Percentiles rank a stretch among this genome's conserved stretches.
These are phyloP conservation scores for Tenualosa thibaudeaui DNA, from an alignment of 2,797 vertebrate species.

Conservation along the genomic window DNA sequence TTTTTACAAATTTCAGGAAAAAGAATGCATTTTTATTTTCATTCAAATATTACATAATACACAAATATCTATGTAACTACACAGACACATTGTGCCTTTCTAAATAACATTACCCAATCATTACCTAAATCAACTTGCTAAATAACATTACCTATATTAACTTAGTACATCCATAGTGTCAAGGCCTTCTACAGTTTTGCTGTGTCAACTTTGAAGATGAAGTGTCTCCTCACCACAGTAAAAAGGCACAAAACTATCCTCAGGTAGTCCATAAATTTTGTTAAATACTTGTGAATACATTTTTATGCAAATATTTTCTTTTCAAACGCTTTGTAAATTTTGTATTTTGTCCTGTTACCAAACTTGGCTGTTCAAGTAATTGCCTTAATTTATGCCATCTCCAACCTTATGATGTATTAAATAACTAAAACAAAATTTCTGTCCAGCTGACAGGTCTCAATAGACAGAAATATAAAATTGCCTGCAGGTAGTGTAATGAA, in stretches of 20 bases:
- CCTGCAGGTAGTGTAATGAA: neutral
- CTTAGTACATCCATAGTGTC: neutral
- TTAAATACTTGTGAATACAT: slow-evolving; percentile 24
- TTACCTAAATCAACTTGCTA: too few species aligned
- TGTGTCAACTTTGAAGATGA: neutral
- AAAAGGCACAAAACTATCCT: slow-evolving; percentile 15
- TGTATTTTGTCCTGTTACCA: neutral
- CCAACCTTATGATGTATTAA: neutral
- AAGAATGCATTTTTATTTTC: neutral
- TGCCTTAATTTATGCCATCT: neutral
- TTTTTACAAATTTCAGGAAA: neutral
- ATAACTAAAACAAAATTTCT: neutral
- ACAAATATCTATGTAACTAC: neutral
- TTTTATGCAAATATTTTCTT: slow-evolving; percentile 10
- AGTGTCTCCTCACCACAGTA: neutral
- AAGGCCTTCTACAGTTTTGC: neutral
- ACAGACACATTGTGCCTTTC: neutral
- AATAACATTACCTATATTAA: neutral
- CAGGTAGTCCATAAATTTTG: neutral
- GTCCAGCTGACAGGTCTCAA: neutral
- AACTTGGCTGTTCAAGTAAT: neutral
- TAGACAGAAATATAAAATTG: neutral
- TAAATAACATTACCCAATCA: neutral
- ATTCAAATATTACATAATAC: neutral
- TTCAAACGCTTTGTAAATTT: neutral